Percentiles rank a stretch among this genome's conserved stretches.
phyloP scores from a whole-genome alignment of 2,888 invertebrate genomes.

The Andrena bicolor region DNA sequence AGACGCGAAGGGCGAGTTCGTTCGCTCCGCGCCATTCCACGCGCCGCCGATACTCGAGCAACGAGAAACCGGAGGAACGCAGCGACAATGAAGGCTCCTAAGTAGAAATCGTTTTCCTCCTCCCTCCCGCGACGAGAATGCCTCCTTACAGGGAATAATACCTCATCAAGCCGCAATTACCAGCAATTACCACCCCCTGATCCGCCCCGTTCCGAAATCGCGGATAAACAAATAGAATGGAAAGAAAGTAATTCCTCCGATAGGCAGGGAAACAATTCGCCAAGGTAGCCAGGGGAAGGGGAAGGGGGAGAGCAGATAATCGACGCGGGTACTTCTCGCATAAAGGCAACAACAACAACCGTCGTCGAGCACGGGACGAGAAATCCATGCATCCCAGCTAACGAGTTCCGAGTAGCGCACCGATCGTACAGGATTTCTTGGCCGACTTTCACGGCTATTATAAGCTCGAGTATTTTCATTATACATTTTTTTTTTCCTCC shows the following conservation, averaged over 20 bases:
- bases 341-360: constrained; percentile 39
- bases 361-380: constrained; percentile 13
- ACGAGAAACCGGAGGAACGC: constrained; percentile 1
- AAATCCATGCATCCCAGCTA: constrained; percentile 55
- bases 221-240: constrained; percentile 11
- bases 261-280: constrained; percentile 18
- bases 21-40: no score
- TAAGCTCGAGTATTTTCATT: constrained; percentile 64
- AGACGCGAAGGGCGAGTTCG: no score
- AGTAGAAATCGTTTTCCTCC: constrained; percentile 1
- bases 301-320: not conserved
- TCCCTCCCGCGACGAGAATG: no score
- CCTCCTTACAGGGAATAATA: constrained; percentile 7
- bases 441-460: constrained; percentile 66
- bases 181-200: constrained; percentile 17
- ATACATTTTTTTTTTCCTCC: constrained; percentile 56
- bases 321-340: constrained; percentile 19
- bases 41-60: no score
- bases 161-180: constrained; percentile 27
- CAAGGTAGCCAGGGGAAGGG: constrained; percentile 5
- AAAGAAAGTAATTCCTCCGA: constrained; percentile 8
- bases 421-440: constrained; percentile 52
- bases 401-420: constrained; percentile 43
- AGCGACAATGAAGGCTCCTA: not conserved
- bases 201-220: constrained; percentile 8